These are phyloP conservation scores for Eustalomyia histrio DNA, from an alignment of 2,888 invertebrate genomes.

Conservation along the genomic window DNA sequence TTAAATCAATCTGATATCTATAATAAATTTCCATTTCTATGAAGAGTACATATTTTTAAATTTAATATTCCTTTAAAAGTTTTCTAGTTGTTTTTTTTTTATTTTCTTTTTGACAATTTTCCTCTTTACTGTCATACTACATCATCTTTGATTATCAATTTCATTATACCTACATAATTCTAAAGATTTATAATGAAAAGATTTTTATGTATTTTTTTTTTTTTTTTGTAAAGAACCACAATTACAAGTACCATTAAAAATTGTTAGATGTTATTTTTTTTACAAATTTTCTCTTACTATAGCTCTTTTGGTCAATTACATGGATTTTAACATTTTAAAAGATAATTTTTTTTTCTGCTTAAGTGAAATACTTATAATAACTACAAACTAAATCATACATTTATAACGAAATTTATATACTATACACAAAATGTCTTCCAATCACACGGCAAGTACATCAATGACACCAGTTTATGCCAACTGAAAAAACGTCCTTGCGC, in stretches of 20 bases:
- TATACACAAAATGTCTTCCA: conserved; percentile 39
- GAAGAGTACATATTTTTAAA: too few relatives aligned
- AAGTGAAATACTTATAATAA: conserved; percentile 12
- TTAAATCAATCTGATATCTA: too few relatives aligned
- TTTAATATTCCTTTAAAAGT: background rate
- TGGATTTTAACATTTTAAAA: conserved; percentile 27
- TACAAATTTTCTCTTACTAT: conserved; percentile 1
- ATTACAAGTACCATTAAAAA: conserved; percentile 42
- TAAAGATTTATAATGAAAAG: conserved; percentile 12
- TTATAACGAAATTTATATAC: background rate
- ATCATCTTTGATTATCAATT: conserved; percentile 27
- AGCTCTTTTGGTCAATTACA: conserved; percentile 38
- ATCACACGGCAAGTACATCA: conserved; percentile 40
- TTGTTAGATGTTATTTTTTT: conserved; percentile 13
- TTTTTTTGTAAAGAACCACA: conserved; percentile 1
- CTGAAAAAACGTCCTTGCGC: conserved; percentile 29
- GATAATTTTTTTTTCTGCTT: background rate
- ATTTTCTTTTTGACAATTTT: too few relatives aligned
- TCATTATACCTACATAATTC: conserved; percentile 5
- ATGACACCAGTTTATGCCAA: conserved; percentile 39
- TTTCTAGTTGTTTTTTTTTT: background rate
- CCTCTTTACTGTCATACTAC: background rate
- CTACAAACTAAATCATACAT: conserved; percentile 16
- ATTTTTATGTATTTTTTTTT: too few relatives aligned
- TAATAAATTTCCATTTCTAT: too few relatives aligned